Percentiles rank a stretch among this genome's conserved stretches.
These are phyloP conservation scores for Microplitis demolitor DNA, from an alignment of 1,140 invertebrate species.

Conservation along the genomic window DNA sequence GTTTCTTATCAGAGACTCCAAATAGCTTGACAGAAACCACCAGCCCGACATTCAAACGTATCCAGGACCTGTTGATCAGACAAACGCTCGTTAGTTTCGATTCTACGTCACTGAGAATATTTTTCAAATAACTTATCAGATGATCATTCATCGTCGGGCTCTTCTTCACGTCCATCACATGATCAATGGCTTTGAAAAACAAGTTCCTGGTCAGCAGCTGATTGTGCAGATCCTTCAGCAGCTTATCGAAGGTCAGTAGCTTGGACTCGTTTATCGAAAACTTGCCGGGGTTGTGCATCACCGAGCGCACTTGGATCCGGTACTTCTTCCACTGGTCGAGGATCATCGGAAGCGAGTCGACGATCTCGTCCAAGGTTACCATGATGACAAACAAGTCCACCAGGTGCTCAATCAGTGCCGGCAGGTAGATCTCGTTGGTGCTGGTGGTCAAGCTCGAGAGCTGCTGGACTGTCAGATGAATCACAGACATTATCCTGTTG, in stretches of 20 bases:
- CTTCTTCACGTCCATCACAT: conserved; percentile 71
- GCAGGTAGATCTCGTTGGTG: conserved; percentile 51
- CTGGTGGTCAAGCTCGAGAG: conserved; percentile 46
- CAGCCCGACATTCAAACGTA: conserved; percentile 74
- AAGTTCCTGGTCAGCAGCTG: conserved; percentile 50
- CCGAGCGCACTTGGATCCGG: conserved; percentile 70
- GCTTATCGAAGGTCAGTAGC: conserved; percentile 69
- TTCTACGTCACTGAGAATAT: conserved; percentile 69
- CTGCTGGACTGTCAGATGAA: conserved; percentile 49
- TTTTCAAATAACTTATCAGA: conserved; percentile 73
- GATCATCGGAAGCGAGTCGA: conserved; percentile 66
- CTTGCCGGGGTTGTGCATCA: conserved; percentile 70
- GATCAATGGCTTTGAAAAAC: conserved; percentile 64
- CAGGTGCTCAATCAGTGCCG: conserved; percentile 64
- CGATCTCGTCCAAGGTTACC: conserved; percentile 74
- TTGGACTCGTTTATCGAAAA: conserved; percentile 66
- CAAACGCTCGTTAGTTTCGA: conserved; percentile 66
- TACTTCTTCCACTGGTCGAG: conserved; percentile 75
- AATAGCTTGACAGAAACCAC: conserved; percentile 78
- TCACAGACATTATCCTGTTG: conserved; percentile 47
- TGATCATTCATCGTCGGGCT: conserved; percentile 72
- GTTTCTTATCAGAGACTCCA: conserved; percentile 77
- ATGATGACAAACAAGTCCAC: conserved; percentile 72
- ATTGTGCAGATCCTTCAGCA: conserved; percentile 70
- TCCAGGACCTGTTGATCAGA: conserved; percentile 67